Conservation (phyloP, 30 jellyfish, hydroid and myxozoan genomes). For the Mastigias papua region DNA sequence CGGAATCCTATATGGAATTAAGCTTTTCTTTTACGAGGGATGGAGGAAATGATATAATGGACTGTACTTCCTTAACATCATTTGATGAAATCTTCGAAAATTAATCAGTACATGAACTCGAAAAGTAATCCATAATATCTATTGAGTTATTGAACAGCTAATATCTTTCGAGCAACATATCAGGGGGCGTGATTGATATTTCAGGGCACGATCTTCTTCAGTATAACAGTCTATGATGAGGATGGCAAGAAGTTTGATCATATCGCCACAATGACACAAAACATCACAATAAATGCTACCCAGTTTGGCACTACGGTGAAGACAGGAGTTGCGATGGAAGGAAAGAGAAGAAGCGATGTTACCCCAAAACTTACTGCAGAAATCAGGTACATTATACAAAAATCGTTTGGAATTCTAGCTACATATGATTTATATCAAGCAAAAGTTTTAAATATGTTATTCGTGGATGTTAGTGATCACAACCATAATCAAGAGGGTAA, state of each 20-base stretch:
- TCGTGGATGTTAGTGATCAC: no score
- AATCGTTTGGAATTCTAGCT: not conserved
- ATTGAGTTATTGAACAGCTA: no score
- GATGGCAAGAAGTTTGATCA: not conserved
- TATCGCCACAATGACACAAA: not conserved
- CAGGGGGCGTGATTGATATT: not conserved
- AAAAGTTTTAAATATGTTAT: no score
- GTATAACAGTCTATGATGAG: conserved; percentile 10
- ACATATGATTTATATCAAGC: not conserved
- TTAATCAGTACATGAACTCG: no score
- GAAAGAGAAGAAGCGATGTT: conserved; percentile 4
- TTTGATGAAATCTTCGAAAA: no score
- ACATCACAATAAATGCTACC: conserved; percentile 40
- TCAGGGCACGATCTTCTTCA: not conserved
- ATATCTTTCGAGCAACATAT: not conserved
- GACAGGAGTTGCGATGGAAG: not conserved
- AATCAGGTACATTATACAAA: not conserved
- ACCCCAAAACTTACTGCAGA: conserved; percentile 32
- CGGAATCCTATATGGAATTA: no score
- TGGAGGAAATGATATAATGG: no score
- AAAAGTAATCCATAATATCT: no score
- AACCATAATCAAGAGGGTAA: no score
- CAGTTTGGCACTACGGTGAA: conserved; percentile 2
- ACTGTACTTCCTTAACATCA: no score
- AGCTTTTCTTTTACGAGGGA: no score